Conservation (phyloP, 2,113 vertebrate genomes). For the Arenaria interpres region DNA sequence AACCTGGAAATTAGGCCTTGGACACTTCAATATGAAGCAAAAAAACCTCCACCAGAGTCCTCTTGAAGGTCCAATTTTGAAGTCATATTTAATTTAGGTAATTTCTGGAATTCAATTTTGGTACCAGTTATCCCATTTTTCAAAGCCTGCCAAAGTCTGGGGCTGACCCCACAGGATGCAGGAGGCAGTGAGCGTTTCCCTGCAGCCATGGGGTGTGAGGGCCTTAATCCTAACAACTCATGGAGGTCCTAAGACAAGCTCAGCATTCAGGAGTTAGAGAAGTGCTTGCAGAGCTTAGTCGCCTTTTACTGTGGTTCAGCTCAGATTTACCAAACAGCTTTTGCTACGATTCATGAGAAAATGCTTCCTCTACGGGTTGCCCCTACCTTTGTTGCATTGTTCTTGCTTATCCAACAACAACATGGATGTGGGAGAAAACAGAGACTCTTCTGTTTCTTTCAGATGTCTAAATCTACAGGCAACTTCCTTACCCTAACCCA, state of each 20-base stretch:
- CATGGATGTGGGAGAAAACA: background rate
- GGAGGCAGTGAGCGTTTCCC: background rate
- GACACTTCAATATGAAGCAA: background rate
- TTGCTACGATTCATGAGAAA: background rate
- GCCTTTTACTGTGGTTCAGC: background rate
- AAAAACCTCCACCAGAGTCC: background rate
- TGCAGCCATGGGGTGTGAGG: background rate
- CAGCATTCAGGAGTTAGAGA: background rate
- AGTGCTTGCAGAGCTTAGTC: background rate
- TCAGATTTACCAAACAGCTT: background rate
- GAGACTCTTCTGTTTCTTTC: conserved; percentile 24
- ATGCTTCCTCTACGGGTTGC: background rate
- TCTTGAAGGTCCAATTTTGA: background rate
- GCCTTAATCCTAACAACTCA: no score
- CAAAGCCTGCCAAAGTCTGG: background rate
- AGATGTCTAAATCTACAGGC: conserved; percentile 99
- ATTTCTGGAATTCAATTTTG: background rate
- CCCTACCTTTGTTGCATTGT: background rate
- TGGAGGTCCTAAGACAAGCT: no score
- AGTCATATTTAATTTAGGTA: background rate
- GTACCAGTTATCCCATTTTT: background rate
- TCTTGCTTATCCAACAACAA: background rate
- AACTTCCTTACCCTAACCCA: conserved; percentile 93
- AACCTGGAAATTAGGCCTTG: background rate
- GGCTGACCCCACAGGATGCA: background rate